Percentiles rank a stretch among this genome's conserved stretches.
These are phyloP conservation scores for Champsocephalus esox DNA, from an alignment of 2,797 vertebrate genomes.

Conservation along the genomic window DNA sequence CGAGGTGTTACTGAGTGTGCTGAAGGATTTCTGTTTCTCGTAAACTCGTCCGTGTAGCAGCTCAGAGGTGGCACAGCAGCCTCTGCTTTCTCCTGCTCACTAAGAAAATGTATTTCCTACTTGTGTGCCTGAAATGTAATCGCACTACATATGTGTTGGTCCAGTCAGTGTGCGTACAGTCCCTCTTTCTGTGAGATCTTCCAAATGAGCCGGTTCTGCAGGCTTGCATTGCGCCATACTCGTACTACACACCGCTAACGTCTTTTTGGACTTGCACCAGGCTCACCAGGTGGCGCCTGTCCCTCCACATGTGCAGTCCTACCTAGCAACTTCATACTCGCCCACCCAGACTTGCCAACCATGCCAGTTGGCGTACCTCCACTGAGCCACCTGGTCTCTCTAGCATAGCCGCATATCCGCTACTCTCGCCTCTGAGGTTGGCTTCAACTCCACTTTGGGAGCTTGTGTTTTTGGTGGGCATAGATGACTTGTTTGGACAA, in stretches of 20 bases:
- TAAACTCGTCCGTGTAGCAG: slow-evolving; percentile 2
- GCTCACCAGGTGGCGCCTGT: slow-evolving; percentile 43
- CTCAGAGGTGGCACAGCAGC: slow-evolving; percentile 21
- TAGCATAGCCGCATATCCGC: slow-evolving; percentile 44
- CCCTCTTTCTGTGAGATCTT: slow-evolving; percentile 10
- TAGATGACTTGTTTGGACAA: slow-evolving; percentile 34
- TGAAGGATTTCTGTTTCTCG: too few relatives aligned
- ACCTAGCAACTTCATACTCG: slow-evolving; percentile 28
- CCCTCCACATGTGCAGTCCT: slow-evolving; percentile 25
- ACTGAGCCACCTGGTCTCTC: slow-evolving; percentile 50
- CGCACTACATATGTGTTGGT: neutral
- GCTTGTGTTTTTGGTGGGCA: slow-evolving; percentile 14
- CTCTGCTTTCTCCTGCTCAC: slow-evolving; percentile 9
- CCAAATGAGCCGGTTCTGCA: slow-evolving; percentile 51
- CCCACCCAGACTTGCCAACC: slow-evolving; percentile 50
- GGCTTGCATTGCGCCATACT: slow-evolving; percentile 12
- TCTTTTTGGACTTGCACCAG: slow-evolving; percentile 15
- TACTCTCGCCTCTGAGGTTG: slow-evolving; percentile 41
- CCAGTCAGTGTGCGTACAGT: too few relatives aligned
- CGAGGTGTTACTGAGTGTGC: slow-evolving; percentile 20
- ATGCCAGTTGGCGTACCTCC: slow-evolving; percentile 62
- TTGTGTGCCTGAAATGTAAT: slow-evolving; percentile 14
- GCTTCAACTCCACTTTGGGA: slow-evolving; percentile 32
- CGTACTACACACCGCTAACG: slow-evolving; percentile 39
- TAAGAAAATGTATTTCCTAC: slow-evolving; percentile 32